A percentile compares a stretch with the other conserved stretches of the same genome.
phyloP scores from a whole-genome alignment of 2,888 invertebrate species.

The Sisyra nigra region DNA sequence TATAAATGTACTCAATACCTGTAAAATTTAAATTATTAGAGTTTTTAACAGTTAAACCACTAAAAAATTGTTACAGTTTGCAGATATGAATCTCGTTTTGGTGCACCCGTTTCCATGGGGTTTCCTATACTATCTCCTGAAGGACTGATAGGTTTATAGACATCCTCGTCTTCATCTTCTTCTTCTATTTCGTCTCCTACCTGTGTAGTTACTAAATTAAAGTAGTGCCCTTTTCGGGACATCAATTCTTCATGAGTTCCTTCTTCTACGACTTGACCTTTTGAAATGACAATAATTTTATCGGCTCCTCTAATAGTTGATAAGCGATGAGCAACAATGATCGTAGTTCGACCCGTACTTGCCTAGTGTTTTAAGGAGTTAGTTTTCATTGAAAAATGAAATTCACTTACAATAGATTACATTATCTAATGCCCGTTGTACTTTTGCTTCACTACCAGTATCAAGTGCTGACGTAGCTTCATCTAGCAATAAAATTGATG shows the following conservation, averaged over 20 bases:
- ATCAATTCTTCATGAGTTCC: conserved; percentile 57
- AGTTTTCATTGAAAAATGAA: conserved; percentile 1
- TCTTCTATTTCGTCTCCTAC: not conserved
- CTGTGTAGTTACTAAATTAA: conserved; percentile 52
- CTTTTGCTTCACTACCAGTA: conserved; percentile 68
- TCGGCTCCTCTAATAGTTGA: conserved; percentile 59
- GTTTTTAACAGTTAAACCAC: no score
- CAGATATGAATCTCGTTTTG: no score
- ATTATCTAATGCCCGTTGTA: conserved; percentile 63
- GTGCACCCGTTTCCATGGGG: no score
- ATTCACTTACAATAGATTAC: conserved; percentile 24
- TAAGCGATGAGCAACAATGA: conserved; percentile 63
- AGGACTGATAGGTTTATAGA: not conserved
- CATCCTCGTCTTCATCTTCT: conserved; percentile 5
- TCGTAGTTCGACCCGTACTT: conserved; percentile 56
- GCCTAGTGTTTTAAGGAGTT: conserved; percentile 29
- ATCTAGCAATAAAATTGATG: conserved; percentile 61
- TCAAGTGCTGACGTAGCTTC: conserved; percentile 86
- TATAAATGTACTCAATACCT: no score
- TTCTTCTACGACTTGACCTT: conserved; percentile 48
- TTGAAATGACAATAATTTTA: conserved; percentile 52
- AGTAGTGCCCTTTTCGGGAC: conserved; percentile 45
- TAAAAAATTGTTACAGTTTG: no score
- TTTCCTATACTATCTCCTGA: no score
- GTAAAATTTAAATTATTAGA: no score